These are phyloP conservation scores for Herminia tarsipennalis DNA, from an alignment of 2,888 invertebrate genomes.

Conservation along the genomic window DNA sequence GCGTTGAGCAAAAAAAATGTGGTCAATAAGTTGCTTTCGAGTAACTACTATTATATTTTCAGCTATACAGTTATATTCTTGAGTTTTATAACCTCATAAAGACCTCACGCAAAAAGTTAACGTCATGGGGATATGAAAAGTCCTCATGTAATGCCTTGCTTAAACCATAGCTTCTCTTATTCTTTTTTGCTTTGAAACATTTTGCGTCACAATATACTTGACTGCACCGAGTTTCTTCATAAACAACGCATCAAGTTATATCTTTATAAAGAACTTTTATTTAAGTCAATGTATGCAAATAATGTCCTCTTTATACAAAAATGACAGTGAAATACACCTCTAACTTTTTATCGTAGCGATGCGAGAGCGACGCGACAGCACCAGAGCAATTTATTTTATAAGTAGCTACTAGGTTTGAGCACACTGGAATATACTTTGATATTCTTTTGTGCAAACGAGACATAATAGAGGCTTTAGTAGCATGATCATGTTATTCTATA, in stretches of 20 bases:
- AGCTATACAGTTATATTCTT: no score
- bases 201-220: neutral
- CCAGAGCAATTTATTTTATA: constrained; percentile 14
- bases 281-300: constrained; percentile 21
- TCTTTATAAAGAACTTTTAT: constrained; percentile 12
- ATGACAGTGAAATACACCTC: constrained; percentile 13
- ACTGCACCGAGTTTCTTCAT: constrained; percentile 1
- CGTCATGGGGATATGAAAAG: no score
- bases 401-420: constrained; percentile 9
- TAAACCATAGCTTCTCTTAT: neutral
- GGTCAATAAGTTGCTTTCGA: no score
- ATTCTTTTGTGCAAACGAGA: no score
- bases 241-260: constrained; percentile 6
- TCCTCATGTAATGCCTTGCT: no score
- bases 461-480: no score
- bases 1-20: no score
- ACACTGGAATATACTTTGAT: constrained; percentile 1
- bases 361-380: constrained; percentile 5
- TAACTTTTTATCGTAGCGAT: constrained; percentile 23
- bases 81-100: no score
- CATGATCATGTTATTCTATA: no score
- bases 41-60: no score
- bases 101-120: no score
- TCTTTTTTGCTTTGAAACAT: no score
- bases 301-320: constrained; percentile 22